Evolutionary conservation across 2,888 invertebrate genomes (phyloP), one percentile per base, ranked within the genome.

Genomic region (Drosophila picticornis): DNA sequence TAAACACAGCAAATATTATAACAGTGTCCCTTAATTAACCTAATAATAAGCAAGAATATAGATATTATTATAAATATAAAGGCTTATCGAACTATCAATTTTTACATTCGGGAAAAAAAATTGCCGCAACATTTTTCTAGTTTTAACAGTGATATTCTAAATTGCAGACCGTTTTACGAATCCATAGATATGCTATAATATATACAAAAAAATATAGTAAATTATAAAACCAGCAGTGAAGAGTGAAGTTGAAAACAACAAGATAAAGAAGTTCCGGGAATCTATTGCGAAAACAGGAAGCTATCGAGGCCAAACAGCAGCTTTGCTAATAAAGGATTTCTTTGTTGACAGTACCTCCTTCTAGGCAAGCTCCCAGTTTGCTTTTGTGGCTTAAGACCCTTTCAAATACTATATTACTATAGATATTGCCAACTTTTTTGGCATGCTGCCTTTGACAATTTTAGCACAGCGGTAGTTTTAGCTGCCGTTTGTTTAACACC

Each of bases 401-500:
- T 59, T 36, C 52, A 52, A 68, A 63, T 63, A 10, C 46, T 34
- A 19, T 38, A 9, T 13, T 2, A 11, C 64, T 25, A 25, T 13
- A 16, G 31, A 19, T 29, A 43, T 52, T 32, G n/a, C 29, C 29
- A 51, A 4, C 4, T 62, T 53, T 60, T 63, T 62, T 68, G n/a
- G 32, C 48, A 58, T 31, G 62, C 58, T 31, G 63, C 16, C 53
- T 43, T 65, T 53, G 19, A 51, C 50, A 58, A 90, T 77, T 83
- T 76, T 50, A 56, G 87, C 85, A 86, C 85, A 88, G 90, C 73
- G 65, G 43, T 72, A 51, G 43, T 34, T 69, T 69, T 16, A 61
- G 90, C 91, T 89, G 88, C 90, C 31, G 86, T 87, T 89, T 87
- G 86, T 84, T 84, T 90, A 84, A 84, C 85, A 90, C 85, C 89